phyloP scores from a whole-genome alignment of 2,797 vertebrate species.

The Pangasius sanitwongsei region DNA sequence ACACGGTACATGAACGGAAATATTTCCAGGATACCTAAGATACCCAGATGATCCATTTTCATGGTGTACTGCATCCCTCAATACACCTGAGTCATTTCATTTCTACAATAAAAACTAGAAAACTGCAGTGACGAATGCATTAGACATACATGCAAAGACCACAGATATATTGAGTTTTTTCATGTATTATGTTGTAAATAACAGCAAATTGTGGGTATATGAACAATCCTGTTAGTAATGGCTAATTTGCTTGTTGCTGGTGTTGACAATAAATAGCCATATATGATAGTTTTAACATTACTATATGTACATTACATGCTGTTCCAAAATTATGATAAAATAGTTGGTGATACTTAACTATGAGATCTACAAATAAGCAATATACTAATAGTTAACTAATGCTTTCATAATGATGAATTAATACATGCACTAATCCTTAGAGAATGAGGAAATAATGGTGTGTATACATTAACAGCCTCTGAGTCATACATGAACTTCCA shows the following conservation, averaged over 20 bases:
- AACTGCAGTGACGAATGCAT: not conserved
- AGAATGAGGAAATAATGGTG: not conserved
- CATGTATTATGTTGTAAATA: not conserved
- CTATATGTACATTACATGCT: not conserved
- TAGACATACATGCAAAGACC: not conserved
- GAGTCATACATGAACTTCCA: not conserved
- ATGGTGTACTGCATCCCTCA: not conserved
- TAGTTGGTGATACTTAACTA: not conserved
- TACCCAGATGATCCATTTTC: not conserved
- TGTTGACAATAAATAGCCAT: not conserved
- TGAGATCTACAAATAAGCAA: not conserved
- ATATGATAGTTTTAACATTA: not conserved
- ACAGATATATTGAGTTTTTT: not conserved
- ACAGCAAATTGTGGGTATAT: not conserved
- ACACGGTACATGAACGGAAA: not conserved
- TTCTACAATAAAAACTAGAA: not conserved
- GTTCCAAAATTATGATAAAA: not conserved
- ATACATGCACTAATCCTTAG: not conserved
- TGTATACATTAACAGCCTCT: not conserved
- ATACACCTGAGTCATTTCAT: constrained; percentile 3
- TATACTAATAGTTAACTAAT: not conserved
- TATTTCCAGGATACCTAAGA: not conserved
- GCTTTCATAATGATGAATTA: not conserved
- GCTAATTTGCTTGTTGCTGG: not conserved
- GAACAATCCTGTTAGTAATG: not conserved